Evolutionary conservation across 2,797 vertebrate species (phyloP), one percentile per base, ranked within the genome.

Genomic region (Mormyrus hasselquistii): DNA sequence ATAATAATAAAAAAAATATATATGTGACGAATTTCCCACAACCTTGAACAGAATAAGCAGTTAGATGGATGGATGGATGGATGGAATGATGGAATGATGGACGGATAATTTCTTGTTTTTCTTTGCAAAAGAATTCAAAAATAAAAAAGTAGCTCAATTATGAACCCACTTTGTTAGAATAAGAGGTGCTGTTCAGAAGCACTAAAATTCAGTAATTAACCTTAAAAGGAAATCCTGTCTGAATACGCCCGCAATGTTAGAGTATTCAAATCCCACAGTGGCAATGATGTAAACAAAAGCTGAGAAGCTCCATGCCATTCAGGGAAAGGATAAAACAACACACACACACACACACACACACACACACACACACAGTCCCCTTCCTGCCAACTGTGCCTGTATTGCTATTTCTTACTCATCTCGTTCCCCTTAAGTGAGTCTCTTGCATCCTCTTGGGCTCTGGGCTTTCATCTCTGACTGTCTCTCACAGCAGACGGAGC

Each of bases 391-490:
- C 90, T 90, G 90, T 84, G 62, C 83, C 53, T 85, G 89, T 88
- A 53, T 90, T 19, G 2, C 55, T 52, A 9, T 90, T 87, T 4
- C 85, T 44, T 41, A 59, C 86, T 41, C 52, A 57, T 57, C 29
- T 44, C 53, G 19, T 82, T 89, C 89, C 88, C 92, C 91, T 90
- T 88, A 87, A 92, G 91, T 91, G 19, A 90, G 89, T 90, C 89
- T 90, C 88, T 59, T 91, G 89, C 90, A 44, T 69, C 69, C 90
- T 90, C 82, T 91, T 90, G 92, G 90, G 91, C 89, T 89, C 91
- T 88, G 90, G 89, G 90, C 44, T 91, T 92, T 92, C 87, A 91
- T 91, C 90, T 91, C 91, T 90, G 90, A 90, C 91, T 88, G 91
- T 82, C 90, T 88, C 91, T 90, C 91, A 86, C 90, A 89, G 90